These are phyloP conservation scores for Netelia inedita DNA, from an alignment of 2,888 invertebrate genomes.

Conservation along the genomic window DNA sequence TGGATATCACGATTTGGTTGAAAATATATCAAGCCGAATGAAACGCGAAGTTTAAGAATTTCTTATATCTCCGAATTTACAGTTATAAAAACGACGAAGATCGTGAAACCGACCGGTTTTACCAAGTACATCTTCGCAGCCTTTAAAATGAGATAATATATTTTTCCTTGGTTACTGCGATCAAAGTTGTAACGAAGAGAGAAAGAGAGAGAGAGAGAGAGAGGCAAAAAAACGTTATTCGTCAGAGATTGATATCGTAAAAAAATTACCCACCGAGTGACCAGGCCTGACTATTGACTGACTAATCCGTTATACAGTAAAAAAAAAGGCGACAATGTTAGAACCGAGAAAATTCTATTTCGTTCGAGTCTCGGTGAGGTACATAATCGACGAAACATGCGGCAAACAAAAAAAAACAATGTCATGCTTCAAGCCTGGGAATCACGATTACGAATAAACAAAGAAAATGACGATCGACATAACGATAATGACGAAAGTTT, in stretches of 20 bases:
- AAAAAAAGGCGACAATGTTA: not conserved
- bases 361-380: not conserved
- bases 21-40: not conserved
- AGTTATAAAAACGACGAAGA: too few relatives aligned
- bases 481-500: conserved; percentile 41
- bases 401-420: not conserved
- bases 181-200: too few relatives aligned
- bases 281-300: not conserved
- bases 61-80: too few relatives aligned
- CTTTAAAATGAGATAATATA: not conserved
- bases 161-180: not conserved
- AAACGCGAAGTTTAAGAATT: not conserved
- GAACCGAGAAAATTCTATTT: not conserved
- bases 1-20: not conserved
- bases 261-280: conserved; percentile 24
- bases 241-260: conserved; percentile 41
- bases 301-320: conserved; percentile 23
- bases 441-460: conserved; percentile 19
- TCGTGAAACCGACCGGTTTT: not conserved
- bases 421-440: conserved; percentile 3
- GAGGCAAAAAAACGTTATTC: conserved; percentile 12
- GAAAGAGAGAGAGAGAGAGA: not conserved
- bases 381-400: not conserved
- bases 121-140: not conserved
- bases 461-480: conserved; percentile 10